Evolutionary conservation across 2,113 vertebrate species (phyloP).

Genomic region (Echinops telfairi): DNA sequence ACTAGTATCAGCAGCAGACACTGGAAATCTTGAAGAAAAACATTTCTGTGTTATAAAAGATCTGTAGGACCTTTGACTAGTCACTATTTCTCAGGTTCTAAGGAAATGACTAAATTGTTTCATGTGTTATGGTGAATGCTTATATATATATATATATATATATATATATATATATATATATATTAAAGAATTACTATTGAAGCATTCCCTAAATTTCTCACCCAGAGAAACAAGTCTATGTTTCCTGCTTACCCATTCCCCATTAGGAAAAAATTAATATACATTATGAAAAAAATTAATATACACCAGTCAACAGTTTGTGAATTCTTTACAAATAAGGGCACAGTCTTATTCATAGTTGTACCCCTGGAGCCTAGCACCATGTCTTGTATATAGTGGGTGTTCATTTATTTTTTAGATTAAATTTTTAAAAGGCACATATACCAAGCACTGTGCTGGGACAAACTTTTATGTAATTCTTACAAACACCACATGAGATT

Average conservation of each 20-base stretch:
- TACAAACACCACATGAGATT: background rate
- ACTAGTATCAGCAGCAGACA: background rate
- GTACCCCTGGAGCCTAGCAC: background rate
- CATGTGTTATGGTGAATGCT: background rate
- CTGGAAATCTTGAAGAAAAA: constrained; percentile 41
- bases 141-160: too few relatives aligned
- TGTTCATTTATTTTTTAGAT: background rate
- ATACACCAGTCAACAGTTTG: background rate
- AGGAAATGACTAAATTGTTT: background rate
- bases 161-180: too few relatives aligned
- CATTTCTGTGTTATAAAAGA: background rate
- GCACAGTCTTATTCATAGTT: background rate
- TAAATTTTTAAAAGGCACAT: constrained; percentile 30
- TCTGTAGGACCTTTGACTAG: background rate
- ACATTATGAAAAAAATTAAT: background rate
- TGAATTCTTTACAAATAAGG: background rate
- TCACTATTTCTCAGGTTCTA: background rate
- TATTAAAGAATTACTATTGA: too few relatives aligned
- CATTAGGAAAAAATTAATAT: background rate
- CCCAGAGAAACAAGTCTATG: background rate
- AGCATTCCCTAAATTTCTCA: background rate
- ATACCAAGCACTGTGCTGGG: background rate
- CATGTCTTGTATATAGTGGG: background rate
- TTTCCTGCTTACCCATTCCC: constrained; percentile 7
- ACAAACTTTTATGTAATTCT: background rate